Conservation (phyloP, 2,888 invertebrate genomes). For the Apotomis turbidana region DNA sequence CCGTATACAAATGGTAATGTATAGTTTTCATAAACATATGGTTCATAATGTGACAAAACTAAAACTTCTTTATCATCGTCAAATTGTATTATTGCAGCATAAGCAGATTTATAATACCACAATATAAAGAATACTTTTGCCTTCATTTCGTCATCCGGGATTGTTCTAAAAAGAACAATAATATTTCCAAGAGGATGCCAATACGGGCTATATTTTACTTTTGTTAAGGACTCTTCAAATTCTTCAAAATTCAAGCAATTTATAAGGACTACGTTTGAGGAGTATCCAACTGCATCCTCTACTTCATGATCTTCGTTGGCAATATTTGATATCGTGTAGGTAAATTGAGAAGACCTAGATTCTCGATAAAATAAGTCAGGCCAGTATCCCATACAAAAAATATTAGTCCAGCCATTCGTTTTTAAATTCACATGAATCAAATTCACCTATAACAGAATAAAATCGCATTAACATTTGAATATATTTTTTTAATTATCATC, state of each 20-base stretch:
- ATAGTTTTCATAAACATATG: conserved; percentile 58
- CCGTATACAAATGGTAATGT: conserved; percentile 56
- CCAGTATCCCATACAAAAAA: conserved; percentile 61
- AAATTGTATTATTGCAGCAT: conserved; percentile 61
- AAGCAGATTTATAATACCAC: conserved; percentile 66
- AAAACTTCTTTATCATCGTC: conserved; percentile 52
- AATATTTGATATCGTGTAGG: conserved; percentile 55
- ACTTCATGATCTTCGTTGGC: conserved; percentile 56
- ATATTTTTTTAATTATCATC: too few relatives aligned
- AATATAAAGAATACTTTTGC: conserved; percentile 65
- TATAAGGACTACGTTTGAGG: conserved; percentile 61
- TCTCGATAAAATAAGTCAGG: conserved; percentile 59
- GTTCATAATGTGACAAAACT: conserved; percentile 58
- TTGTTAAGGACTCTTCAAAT: conserved; percentile 61
- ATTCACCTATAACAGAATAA: conserved; percentile 54
- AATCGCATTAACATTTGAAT: not conserved
- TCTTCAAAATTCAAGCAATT: conserved; percentile 55
- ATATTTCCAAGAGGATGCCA: conserved; percentile 69
- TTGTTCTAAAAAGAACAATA: conserved; percentile 60
- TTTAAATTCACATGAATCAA: conserved; percentile 60
- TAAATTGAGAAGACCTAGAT: conserved; percentile 52
- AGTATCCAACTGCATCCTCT: conserved; percentile 59
- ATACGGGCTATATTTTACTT: conserved; percentile 55
- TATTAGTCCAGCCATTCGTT: conserved; percentile 64
- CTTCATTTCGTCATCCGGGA: conserved; percentile 47